phyloP scores from a whole-genome alignment of 2,113 vertebrate genomes.

The human (Homo sapiens) region GRCh38 chr5:59527501-59528000 shows the following conservation, averaged over 20 bases:
- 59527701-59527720: constrained; percentile 66
- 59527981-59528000: neutral
- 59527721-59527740: constrained; percentile 51
- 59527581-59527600: neutral
- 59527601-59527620: neutral
- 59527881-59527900: neutral
- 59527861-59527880: neutral
- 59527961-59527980: neutral
- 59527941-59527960: neutral
- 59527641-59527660: constrained; percentile 46
- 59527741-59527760: constrained; percentile 65
- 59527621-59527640: neutral
- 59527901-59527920: neutral
- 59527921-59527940: neutral
- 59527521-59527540: neutral
- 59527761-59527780: constrained; percentile 65
- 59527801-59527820: constrained; percentile 9
- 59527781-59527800: constrained; percentile 60
- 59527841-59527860: constrained; percentile 17
- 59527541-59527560: neutral
- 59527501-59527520: constrained; percentile 32
- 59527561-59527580: constrained; percentile 1
- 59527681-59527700: constrained; percentile 51
- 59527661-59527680: constrained; percentile 25
- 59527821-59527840: neutral